phyloP scores from a whole-genome alignment of 2,888 invertebrate species.

The Idaea biselata region DNA sequence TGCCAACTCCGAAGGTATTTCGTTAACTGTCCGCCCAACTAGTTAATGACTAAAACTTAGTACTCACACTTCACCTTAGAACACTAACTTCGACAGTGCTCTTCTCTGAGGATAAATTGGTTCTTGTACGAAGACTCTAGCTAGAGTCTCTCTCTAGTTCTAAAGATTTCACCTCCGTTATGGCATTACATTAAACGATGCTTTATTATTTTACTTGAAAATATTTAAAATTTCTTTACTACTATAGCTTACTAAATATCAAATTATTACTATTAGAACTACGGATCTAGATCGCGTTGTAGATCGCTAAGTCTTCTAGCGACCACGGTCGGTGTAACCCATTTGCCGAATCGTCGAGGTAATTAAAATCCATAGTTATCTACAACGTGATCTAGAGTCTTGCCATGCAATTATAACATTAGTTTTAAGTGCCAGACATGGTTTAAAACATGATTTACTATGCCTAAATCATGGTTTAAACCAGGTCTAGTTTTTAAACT shows the following conservation, averaged over 20 bases:
- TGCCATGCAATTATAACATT: too few relatives aligned
- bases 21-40: conserved; percentile 24
- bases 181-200: background rate
- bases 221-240: background rate
- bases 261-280: too few relatives aligned
- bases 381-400: too few relatives aligned
- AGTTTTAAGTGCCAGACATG: too few relatives aligned
- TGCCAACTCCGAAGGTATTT: conserved; percentile 30
- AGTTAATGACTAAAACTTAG: conserved; percentile 26
- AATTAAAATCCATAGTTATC: too few relatives aligned
- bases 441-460: too few relatives aligned
- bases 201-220: background rate
- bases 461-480: too few relatives aligned
- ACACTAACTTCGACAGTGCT: conserved; percentile 25
- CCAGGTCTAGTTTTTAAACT: too few relatives aligned
- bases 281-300: too few relatives aligned
- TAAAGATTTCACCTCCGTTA: conserved; percentile 7
- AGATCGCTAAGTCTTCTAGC: too few relatives aligned
- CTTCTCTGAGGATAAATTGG: conserved; percentile 19
- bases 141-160: background rate
- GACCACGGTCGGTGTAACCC: too few relatives aligned
- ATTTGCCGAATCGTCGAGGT: too few relatives aligned
- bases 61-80: conserved; percentile 22
- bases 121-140: background rate
- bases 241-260: background rate